Evolutionary conservation across 1,140 invertebrate genomes (phyloP), one percentile per base, ranked within the genome.

Genomic region (Saccostrea cuccullata): DNA sequence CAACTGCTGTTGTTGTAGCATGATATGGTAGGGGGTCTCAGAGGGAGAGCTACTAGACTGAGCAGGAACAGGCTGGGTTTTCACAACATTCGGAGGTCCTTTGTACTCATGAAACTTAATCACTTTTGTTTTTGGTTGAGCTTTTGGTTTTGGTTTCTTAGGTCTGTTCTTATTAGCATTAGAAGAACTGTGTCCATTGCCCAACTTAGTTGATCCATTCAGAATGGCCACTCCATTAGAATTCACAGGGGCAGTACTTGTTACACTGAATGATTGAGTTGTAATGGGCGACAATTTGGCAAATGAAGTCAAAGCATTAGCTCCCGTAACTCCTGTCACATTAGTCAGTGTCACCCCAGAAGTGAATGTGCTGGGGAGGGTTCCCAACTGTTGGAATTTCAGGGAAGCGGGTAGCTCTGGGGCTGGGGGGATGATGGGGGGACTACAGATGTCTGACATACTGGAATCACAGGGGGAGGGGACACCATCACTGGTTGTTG

Each of bases 91-190:
- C 86, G 98, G 98, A 67, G 98, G 98, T 85, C 98, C 98, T 95
- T 99, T 99, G 95, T 99, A 99, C 94, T 99, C 98, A 94, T 99
- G 98, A 95, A 99, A 99, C 96, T 99, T 99, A 89, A 99, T 98
- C 70, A 94, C 94, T 91, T 94, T 97, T 2, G 98, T 96, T 94
- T 99, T 99, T 0, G 97, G 96, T 88, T 96, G 96, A 8, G 97
- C 96, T 93, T 98, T 97, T 82, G 97, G 97, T 94, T 87, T 98
- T 55, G 96, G 97, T 95, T 99, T 98, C 95, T 98, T 98, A 73
- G 97, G 95, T 92, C 92, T 93, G 67, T 91, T 91, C 88, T 94
- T 93, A 36, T 92, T 92, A 26, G 90, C 84, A 85, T 85, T 90
- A 87, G 84, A 47, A 84, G 86, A 88, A 85, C 15, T 87, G 20